phyloP scores from a whole-genome alignment of 2,888 invertebrate species.

The Pollenia griseotomentosa region DNA sequence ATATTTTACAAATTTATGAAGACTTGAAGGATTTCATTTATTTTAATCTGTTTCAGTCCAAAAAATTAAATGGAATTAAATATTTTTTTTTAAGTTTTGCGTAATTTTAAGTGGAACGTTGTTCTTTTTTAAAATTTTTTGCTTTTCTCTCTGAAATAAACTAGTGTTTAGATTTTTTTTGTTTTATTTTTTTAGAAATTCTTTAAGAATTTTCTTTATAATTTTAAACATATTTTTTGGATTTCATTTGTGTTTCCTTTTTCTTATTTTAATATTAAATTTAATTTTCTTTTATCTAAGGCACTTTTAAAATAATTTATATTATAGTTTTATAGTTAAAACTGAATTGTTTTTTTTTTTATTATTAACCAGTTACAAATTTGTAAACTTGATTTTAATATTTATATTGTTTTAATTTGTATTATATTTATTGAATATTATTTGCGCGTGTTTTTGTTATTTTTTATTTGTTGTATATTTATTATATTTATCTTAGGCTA shows the following conservation, averaged over 20 bases:
- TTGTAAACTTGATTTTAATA: conserved; percentile 60
- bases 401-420: conserved; percentile 68
- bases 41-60: conserved; percentile 45
- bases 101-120: conserved; percentile 40
- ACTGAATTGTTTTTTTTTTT: neutral
- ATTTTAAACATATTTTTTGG: conserved; percentile 21
- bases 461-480: conserved; percentile 53
- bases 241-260: conserved; percentile 11
- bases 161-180: neutral
- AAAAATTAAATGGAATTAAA: conserved; percentile 35
- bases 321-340: conserved; percentile 69
- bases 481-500: conserved; percentile 44
- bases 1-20: conserved; percentile 51
- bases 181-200: conserved; percentile 48
- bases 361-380: neutral
- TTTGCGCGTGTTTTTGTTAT: conserved; percentile 69
- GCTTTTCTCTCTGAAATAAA: conserved; percentile 12
- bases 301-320: conserved; percentile 72
- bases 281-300: conserved; percentile 67
- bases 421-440: conserved; percentile 64
- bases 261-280: conserved; percentile 66
- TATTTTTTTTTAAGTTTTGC: conserved; percentile 5
- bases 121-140: conserved; percentile 2
- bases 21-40: conserved; percentile 45
- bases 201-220: conserved; percentile 35